These are phyloP conservation scores for Babyrousa celebensis DNA, from an alignment of 2,797 vertebrate genomes.

Conservation along the genomic window DNA sequence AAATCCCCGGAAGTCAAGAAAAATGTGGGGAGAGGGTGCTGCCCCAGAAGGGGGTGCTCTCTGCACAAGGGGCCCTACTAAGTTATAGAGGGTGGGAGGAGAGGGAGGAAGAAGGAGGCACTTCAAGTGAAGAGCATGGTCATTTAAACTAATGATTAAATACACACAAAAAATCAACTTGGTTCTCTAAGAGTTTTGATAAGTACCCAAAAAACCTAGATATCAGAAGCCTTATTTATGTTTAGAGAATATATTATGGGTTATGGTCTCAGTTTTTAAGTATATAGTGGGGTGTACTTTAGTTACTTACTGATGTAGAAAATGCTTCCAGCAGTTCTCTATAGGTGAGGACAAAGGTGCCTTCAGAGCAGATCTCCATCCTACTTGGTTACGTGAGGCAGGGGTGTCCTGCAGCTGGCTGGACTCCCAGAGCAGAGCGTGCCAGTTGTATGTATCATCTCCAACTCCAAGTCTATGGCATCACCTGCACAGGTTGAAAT, in stretches of 20 bases:
- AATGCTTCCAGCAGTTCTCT: not conserved
- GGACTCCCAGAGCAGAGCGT: not conserved
- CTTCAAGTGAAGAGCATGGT: not conserved
- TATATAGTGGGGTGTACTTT: no score
- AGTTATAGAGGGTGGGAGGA: fast-evolving
- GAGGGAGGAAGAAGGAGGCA: not conserved
- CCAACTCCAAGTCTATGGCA: no score
- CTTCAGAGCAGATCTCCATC: not conserved
- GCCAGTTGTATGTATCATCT: fast-evolving
- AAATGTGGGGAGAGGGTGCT: not conserved
- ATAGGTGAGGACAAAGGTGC: not conserved
- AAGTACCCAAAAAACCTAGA: not conserved
- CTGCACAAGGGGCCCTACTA: not conserved
- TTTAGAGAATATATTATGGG: not conserved
- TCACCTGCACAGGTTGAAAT: not conserved
- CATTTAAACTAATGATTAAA: constrained; percentile 3
- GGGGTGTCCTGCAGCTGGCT: not conserved
- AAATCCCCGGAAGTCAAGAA: not conserved
- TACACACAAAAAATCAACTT: not conserved
- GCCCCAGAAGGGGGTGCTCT: not conserved
- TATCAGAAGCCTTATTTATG: not conserved
- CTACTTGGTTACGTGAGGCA: not conserved
- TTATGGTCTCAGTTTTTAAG: not conserved
- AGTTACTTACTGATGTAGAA: constrained; percentile 37
- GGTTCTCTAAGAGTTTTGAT: not conserved